Evolutionary conservation across 2,797 vertebrate species (phyloP), one percentile per base, ranked within the genome.

Genomic region (Squalus acanthias): DNA sequence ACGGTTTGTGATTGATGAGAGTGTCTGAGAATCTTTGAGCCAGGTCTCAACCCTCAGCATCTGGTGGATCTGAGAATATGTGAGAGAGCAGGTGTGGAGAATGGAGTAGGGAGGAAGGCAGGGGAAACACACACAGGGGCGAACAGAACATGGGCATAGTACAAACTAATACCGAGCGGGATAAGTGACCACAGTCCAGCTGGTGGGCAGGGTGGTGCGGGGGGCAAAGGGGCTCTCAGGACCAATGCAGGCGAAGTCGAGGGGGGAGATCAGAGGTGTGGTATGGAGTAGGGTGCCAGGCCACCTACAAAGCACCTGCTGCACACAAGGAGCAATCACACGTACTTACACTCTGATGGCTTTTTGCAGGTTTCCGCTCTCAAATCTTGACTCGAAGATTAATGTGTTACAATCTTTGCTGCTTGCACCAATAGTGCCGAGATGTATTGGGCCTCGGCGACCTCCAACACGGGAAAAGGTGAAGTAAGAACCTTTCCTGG

Each of bases 301-400:
- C 29, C 63, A 15, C n/a, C n/a, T n/a, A n/a, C n/a, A n/a, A n/a
- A n/a, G n/a, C n/a, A n/a, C n/a, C n/a, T n/a, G 2, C 12, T 57
- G 26, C 9, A 70, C 26, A 82, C 26, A 60, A 65, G 74, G 74
- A 22, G 22, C 3, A 22, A 26, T 72, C 4, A 12, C 24, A 29
- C 9, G 8, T 76, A 98, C 99, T 99, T 97, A 99, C 99, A 99
- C 98, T 98, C 98, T 98, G 96, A 98, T 96, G 0, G 98, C 99
- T 97, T 98, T 99, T 97, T 99, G 99, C 95, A 99, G 98, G 97
- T 99, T 99, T 57, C 99, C 99, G 0, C 99, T 99, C 97, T 99
- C 99, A 94, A 99, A 99, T 95, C 98, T 98, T 0, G 99, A 99
- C 96, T 99, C 99, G 4, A 99, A 99, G 96, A 98, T 97, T n/a